Evolutionary conservation across 2,113 vertebrate species (phyloP), one percentile per base, ranked within the genome.

Genomic region (Athene cunicularia): DNA sequence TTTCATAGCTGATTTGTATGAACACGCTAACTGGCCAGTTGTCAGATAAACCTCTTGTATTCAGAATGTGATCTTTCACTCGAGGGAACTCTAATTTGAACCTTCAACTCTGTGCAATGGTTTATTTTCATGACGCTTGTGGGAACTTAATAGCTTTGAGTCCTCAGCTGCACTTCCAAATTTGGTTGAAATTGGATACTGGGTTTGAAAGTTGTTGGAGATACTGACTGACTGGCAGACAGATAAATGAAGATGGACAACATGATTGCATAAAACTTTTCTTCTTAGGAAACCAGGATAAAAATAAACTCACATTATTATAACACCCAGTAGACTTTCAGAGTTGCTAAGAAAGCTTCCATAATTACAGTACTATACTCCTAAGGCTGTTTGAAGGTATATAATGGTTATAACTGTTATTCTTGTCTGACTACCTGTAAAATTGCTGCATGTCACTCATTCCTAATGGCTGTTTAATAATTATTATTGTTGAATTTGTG

Each of bases 401-500:
- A 39, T 72, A 88, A 95, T 59, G 52, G 68, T 81, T 91, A 56
- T 68, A 94, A 88, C 35, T 56, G 55, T 83, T 87, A 59, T 86
- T 95, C 55, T 94, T 95, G 41, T 73, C 72, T 85, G 86, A 70
- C 80, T 95, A 58, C 20, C 58, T 67, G 33, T 49, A 73, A 96
- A 97, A 95, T 26, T 71, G 21, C 33, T 84, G 43, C 19, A 81
- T 63, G 80, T 85, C 88, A 86, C 23, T 95, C 89, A 88, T 88
- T 93, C 35, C 7, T 75, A 83, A 86, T 50, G 37, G 68, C 33
- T 96, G 79, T 45, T 82, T 90, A 85, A 90, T 11, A 84, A 21
- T 79, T 74, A 71, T 88, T 83, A 32, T 82, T 84, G 59, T 70
- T 87, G 72, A 90, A 66, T 67, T 62, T 75, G 15, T 90, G 28